A percentile compares a stretch with the other conserved stretches of the same genome.
Evolutionary conservation across 1,140 invertebrate genomes (phyloP).

Genomic region (Nymphalis io): DNA sequence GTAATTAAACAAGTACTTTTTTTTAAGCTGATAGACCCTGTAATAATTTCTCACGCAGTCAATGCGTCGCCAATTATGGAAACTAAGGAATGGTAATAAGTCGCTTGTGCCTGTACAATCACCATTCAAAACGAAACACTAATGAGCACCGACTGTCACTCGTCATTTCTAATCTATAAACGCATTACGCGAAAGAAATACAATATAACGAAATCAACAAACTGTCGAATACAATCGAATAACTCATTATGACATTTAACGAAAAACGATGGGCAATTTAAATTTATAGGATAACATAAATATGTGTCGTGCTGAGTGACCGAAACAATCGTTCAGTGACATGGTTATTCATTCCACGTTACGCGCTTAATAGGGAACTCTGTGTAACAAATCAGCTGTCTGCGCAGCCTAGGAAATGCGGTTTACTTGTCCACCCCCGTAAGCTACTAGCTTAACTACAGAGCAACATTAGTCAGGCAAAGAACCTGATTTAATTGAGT

Average conservation of each 20-base stretch:
- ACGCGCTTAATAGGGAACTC: neutral
- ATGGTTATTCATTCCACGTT: neutral
- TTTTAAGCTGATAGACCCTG: no score
- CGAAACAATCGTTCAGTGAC: slow-evolving; percentile 8
- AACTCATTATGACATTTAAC: neutral
- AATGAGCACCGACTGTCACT: neutral
- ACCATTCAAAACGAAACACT: neutral
- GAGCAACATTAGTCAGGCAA: neutral
- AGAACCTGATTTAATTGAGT: neutral
- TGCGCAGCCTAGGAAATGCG: slow-evolving; percentile 19
- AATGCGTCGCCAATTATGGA: no score
- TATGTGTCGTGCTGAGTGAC: neutral
- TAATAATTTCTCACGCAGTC: no score
- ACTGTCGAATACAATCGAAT: neutral
- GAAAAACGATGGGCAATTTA: neutral
- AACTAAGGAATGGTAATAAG: no score
- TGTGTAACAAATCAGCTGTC: slow-evolving; percentile 26
- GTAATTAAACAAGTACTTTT: no score
- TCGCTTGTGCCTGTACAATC: neutral
- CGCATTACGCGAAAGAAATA: neutral
- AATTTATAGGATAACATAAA: slow-evolving; percentile 5
- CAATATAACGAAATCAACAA: neutral
- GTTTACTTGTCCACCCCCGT: slow-evolving; percentile 25
- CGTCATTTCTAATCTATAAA: neutral
- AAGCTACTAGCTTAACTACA: neutral